phyloP scores from a whole-genome alignment of 2,797 vertebrate genomes.

The Oophaga sylvatica region DNA sequence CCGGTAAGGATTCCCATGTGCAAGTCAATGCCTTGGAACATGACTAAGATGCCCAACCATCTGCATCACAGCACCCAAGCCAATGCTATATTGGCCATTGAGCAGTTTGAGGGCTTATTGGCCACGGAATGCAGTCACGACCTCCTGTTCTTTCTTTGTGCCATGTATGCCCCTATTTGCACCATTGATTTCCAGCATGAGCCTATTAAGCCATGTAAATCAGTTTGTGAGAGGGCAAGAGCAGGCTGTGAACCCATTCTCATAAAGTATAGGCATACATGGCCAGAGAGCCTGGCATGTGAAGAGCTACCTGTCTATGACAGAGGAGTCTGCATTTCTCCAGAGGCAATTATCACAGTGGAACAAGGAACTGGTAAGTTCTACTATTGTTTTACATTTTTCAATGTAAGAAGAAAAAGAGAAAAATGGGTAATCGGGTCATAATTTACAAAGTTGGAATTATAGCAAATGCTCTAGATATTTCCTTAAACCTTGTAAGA shows the following conservation, averaged over 20 bases:
- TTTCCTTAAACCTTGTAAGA: background rate
- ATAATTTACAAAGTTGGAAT: background rate
- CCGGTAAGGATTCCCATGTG: conserved; percentile 92
- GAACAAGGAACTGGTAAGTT: conserved; percentile 85
- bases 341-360: conserved; percentile 93
- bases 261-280: conserved; percentile 89
- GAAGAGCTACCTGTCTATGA: conserved; percentile 93
- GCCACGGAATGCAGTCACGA: conserved; percentile 90
- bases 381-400: no score
- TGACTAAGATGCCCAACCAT: conserved; percentile 99
- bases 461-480: background rate
- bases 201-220: conserved; percentile 96
- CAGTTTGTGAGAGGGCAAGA: conserved; percentile 92
- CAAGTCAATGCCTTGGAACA: conserved; percentile 94
- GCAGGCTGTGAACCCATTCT: conserved; percentile 93
- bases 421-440: background rate
- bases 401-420: background rate
- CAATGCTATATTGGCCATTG: conserved; percentile 96
- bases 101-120: conserved; percentile 94
- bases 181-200: conserved; percentile 98
- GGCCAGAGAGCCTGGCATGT: conserved; percentile 94
- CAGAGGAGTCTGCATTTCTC: conserved; percentile 95
- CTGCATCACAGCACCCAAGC: conserved; percentile 99
- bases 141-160: conserved; percentile 94
- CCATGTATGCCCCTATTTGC: conserved; percentile 98